phyloP scores from a whole-genome alignment of 2,113 vertebrate species.

The Serinus canaria region DNA sequence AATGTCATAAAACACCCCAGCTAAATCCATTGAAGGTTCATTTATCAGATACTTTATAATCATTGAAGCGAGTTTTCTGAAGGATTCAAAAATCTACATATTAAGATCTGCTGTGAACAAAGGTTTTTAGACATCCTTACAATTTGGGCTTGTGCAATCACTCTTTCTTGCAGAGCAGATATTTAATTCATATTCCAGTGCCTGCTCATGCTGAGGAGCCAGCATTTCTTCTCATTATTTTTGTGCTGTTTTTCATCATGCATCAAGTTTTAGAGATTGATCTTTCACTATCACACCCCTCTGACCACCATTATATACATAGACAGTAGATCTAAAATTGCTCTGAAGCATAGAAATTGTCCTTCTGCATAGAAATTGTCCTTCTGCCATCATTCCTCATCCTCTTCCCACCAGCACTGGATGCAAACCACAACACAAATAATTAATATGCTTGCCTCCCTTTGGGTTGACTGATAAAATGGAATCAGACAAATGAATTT shows the following conservation, averaged over 20 bases:
- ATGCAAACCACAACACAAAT: neutral
- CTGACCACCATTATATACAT: rapidly evolving
- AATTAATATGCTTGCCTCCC: neutral
- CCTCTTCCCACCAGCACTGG: neutral
- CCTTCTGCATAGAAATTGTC: neutral
- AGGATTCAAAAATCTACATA: neutral
- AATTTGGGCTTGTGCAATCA: neutral
- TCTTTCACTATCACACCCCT: neutral
- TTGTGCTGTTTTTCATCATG: neutral
- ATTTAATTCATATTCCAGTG: neutral
- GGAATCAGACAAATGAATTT: slow-evolving; percentile 54
- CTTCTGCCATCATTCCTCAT: neutral
- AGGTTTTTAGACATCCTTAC: neutral
- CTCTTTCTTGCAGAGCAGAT: neutral
- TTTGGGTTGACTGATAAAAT: slow-evolving; percentile 53
- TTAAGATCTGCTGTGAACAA: neutral
- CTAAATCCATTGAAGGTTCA: neutral
- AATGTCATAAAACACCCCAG: neutral
- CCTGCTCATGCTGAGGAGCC: neutral
- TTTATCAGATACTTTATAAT: neutral
- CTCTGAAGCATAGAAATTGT: neutral
- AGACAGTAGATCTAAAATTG: neutral
- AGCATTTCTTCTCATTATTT: neutral
- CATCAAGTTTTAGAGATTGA: neutral
- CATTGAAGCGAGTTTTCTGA: neutral